A percentile compares a stretch with the other conserved stretches of the same genome.
Conservation (phyloP, 2,797 vertebrate genomes). For the Cichlasoma orientale region DNA sequence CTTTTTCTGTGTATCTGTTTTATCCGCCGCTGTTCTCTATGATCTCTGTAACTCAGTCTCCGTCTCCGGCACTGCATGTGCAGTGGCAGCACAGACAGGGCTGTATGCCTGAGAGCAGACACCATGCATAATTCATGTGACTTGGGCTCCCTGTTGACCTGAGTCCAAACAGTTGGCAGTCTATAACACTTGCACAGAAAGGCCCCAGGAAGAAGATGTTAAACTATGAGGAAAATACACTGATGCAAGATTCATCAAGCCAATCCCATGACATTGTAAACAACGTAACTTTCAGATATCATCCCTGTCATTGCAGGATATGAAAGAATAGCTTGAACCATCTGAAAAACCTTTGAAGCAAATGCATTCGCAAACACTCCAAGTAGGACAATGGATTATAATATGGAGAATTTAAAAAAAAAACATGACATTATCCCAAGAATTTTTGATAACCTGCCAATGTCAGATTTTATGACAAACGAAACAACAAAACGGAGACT, state of each 20-base stretch:
- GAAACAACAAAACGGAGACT: neutral
- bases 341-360: constrained; percentile 23
- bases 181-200: constrained; percentile 61
- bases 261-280: constrained; percentile 18
- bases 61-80: constrained; percentile 38
- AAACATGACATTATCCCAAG: neutral
- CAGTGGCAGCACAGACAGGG: constrained; percentile 69
- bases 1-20: constrained; percentile 28
- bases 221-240: constrained; percentile 48
- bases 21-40: constrained; percentile 41
- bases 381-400: neutral
- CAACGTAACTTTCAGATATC: constrained; percentile 22
- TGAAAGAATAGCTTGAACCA: neutral
- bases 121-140: constrained; percentile 76
- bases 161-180: constrained; percentile 73
- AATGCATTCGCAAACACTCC: neutral
- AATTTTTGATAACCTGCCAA: neutral
- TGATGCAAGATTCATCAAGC: constrained; percentile 51
- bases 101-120: constrained; percentile 67
- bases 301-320: constrained; percentile 2
- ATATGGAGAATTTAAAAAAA: neutral
- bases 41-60: constrained; percentile 48
- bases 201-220: constrained; percentile 51
- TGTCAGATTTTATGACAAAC: neutral
- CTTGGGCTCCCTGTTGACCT: constrained; percentile 60